A percentile compares a stretch with the other conserved stretches of the same genome.
Conservation (phyloP, 2,113 vertebrate species). For the Rafetus swinhoei region DNA sequence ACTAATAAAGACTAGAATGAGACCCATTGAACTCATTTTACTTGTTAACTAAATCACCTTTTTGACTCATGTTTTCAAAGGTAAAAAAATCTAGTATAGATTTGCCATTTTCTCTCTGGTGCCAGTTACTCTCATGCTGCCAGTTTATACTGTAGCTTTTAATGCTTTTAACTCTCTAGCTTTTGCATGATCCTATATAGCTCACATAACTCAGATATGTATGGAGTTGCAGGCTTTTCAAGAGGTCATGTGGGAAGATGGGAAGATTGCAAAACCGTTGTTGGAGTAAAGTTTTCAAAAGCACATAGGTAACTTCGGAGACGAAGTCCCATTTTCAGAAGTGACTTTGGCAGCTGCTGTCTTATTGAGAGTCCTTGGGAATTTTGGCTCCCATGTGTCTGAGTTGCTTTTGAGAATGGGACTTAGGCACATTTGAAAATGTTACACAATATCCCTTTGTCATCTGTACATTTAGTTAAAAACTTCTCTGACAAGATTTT, state of each 20-base stretch:
- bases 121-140: not conserved
- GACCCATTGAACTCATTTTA: not conserved
- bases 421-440: not conserved
- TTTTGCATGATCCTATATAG: not conserved
- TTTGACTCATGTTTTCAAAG: not conserved
- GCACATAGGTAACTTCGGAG: not conserved
- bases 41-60: not conserved
- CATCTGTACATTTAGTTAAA: not conserved
- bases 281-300: not conserved
- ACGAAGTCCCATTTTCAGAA: not conserved
- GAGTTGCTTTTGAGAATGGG: not conserved
- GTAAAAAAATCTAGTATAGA: not conserved
- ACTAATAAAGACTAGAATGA: not conserved
- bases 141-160: not conserved
- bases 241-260: not conserved
- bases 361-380: not conserved
- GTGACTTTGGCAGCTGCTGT: rapidly evolving
- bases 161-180: not conserved
- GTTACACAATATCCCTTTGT: not conserved
- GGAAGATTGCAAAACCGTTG: not conserved
- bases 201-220: not conserved
- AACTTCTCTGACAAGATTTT: not conserved
- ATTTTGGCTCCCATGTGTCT: not conserved
- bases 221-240: not conserved
- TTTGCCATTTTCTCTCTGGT: too few relatives aligned